phyloP scores from a whole-genome alignment of 2,797 vertebrate genomes.

The Gobio occitaniae region DNA sequence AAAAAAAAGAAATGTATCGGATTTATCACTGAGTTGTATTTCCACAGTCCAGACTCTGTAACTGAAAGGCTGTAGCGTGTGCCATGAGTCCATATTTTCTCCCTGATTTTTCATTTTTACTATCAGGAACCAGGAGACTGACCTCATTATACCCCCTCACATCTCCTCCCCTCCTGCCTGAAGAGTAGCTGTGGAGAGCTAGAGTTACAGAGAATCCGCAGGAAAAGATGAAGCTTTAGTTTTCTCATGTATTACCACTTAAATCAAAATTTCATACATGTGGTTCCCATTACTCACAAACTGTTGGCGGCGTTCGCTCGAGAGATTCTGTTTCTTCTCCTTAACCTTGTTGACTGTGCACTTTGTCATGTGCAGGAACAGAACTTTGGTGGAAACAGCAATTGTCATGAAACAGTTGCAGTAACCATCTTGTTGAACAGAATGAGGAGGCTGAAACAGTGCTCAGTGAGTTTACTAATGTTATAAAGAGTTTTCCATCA shows the following conservation, averaged over 20 bases:
- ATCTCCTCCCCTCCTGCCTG: slow-evolving; percentile 20
- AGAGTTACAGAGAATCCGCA: slow-evolving; percentile 47
- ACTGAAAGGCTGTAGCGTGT: neutral
- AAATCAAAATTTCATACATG: slow-evolving; percentile 60
- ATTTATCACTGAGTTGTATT: neutral
- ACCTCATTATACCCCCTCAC: slow-evolving; percentile 19
- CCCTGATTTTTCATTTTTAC: slow-evolving; percentile 10
- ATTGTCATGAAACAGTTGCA: slow-evolving; percentile 23
- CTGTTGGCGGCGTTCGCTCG: slow-evolving; percentile 33
- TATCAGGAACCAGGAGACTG: slow-evolving; percentile 16
- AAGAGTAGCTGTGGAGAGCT: slow-evolving; percentile 22
- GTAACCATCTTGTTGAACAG: neutral
- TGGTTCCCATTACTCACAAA: slow-evolving; percentile 56
- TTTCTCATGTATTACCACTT: slow-evolving; percentile 62
- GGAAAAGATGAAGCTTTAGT: slow-evolving; percentile 43
- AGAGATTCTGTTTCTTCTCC: slow-evolving; percentile 47
- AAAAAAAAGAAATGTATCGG: neutral
- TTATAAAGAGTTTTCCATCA: slow-evolving; percentile 9
- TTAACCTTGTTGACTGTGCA: slow-evolving; percentile 32
- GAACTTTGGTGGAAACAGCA: slow-evolving; percentile 11
- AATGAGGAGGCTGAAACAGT: neutral
- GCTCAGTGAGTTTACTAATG: neutral
- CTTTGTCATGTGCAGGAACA: slow-evolving; percentile 29
- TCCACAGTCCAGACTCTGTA: neutral
- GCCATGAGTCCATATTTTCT: neutral